Evolutionary conservation across 2,113 vertebrate species (phyloP).

Genomic region (Candoia aspera): DNA sequence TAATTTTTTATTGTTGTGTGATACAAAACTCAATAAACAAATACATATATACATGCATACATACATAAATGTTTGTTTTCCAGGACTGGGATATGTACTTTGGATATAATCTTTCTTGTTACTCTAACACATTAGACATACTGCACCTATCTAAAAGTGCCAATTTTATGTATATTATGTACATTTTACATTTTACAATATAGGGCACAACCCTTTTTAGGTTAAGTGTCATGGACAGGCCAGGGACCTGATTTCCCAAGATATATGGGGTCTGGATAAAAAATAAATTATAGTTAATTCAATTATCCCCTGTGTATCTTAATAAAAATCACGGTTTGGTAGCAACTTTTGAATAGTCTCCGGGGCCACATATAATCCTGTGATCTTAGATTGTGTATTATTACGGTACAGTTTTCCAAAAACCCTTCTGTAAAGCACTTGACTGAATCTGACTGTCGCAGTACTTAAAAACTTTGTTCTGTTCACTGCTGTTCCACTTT

Average conservation of each 20-base stretch:
- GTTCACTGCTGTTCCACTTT: background rate
- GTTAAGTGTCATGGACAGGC: background rate
- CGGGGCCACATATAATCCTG: background rate
- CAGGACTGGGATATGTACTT: background rate
- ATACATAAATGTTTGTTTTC: background rate
- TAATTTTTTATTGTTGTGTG: background rate
- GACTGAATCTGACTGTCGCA: background rate
- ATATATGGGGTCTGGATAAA: background rate
- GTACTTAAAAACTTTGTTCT: slow-evolving; percentile 1
- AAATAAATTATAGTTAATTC: background rate
- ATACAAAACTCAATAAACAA: background rate
- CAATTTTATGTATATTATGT: background rate
- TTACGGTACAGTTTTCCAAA: background rate
- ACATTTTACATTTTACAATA: background rate
- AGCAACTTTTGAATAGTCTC: background rate
- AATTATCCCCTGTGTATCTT: background rate
- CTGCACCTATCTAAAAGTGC: no score
- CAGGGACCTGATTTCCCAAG: background rate
- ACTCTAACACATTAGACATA: background rate
- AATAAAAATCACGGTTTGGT: background rate
- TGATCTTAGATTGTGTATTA: background rate
- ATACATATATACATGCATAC: no score
- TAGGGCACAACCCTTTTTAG: background rate
- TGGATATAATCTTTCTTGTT: background rate
- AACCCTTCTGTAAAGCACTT: background rate